Base-by-base conservation (phyloP, 2,797 vertebrate genomes). In the Pangasius macronema region DNA sequence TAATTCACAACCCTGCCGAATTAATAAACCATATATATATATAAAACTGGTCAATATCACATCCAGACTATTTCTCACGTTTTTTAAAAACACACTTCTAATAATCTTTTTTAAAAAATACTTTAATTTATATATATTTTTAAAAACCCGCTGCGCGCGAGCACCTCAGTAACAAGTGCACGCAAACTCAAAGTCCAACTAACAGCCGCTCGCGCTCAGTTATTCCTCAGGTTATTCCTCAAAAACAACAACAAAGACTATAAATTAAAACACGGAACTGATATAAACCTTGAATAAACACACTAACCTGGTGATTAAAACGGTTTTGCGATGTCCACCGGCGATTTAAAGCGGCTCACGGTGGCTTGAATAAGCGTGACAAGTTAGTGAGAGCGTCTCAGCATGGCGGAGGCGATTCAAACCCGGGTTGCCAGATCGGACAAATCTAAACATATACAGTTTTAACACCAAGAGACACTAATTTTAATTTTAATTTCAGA, bases 381-480 rank as follows among this genome's bases (percentile, higher is more conserved):
- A 94, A 95, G 93, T 95, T 94, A 85, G 70, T 46, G 33, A 73
- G 27, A 84, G n/a, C 42, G 46, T 89, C 93, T 92, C 94, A 94
- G 93, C 96, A 97, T 96, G 96, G 96, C 96, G 96, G 94, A 73
- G 53, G n/a, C 7, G 16, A 76, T 85, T 85, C 83, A 85, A 85
- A 76, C 36, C 24, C 10, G 51, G 83, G 83, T 85, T 85, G 83
- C 83, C 83, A 85, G 83, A 76, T 63, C 53, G 46, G 11, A 33
- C 1, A 36, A 14, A 49, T 6, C 5, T 3, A 53, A 6, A n/a
- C 24, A 7, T 36, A 18, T 8, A 16, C 0, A 0, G 14, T 7
- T 68, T 68, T 8, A 18, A 68, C 6, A 9, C 33, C 65, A 67
- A 5, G 5, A 5, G 30, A 2, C 5, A 36, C 1, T 0, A 70